Evolutionary conservation across 37 sponge, comb jelly and placozoan species (phyloP), one percentile per base, ranked within the genome.

Genomic region (Geodia barretti): DNA sequence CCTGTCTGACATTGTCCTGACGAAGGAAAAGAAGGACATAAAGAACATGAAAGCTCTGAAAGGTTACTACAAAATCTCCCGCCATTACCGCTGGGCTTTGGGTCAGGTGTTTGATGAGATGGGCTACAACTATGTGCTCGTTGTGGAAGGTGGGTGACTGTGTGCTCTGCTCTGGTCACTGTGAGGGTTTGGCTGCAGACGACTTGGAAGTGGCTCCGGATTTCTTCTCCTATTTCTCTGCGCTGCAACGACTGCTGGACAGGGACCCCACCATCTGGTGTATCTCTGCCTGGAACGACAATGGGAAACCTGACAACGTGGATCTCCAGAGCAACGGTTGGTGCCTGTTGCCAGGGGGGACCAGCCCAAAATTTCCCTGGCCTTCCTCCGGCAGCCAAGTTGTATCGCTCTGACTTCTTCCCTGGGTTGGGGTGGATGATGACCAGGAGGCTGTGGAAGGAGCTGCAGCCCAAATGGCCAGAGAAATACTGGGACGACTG

Each of bases 381-480:
- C 14, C 25, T 47, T 42, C 84, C 28, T 1, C 62, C 17, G 58
- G 5, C 81, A 92, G 96, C 92, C 38, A 64, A 83, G 31, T 63
- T 97, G 39, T 95, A 97, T 74, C 75, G 95, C 7, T 79, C 90
- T 24, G 97, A 97, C 81, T 97, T 97, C 73, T 94, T 97, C 59
- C 97, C 97, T 79, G 97, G 97, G 0, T 66, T 97, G 70, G 97
- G 97, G 17, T 97, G 97, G 97, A 94, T 97, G 97, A 41, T 97
- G 66, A 91, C 47, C 25, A 76, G 38, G 32, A 20, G 62, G 9
- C 25, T 94, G 41, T 97, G 97, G 97, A 20, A 79, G 33, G 97
- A 97, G 39, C 75, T 97, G 74, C 72, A 78, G 30, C 91, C 88
- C 20, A 97, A 92, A 36, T 97, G 97, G 97, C 97, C 97, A 1